Evolutionary conservation across 2,797 vertebrate species (phyloP), one percentile per base, ranked within the genome.

Genomic region (Lepilemur ruficaudatus): DNA sequence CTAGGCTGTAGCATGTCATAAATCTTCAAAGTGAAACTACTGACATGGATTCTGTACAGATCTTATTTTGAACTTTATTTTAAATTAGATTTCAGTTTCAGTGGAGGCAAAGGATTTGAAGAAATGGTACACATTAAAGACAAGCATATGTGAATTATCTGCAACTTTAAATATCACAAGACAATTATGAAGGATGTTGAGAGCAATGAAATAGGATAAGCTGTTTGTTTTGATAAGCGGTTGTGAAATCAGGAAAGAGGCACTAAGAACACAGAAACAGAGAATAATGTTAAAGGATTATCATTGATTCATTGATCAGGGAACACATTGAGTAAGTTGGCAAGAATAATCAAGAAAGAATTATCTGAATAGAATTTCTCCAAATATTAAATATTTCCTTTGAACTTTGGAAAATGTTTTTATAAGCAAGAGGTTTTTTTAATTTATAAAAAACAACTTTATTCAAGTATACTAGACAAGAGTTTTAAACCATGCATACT

Each of bases 81-180:
- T 96, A 96, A 88, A 96, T 93, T 96, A 93, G 83, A 96, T 89
- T 94, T 96, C 32, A 73, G 41, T 96, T 98, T 97, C 75, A 83
- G 11, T 91, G 50, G 28, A 96, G 52, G 23, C n/a, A 89, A 28
- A 93, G 15, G 17, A 79, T 93, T 83, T 94, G 80, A 93, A 57
- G 35, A 96, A 96, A 93, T 73, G 1, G 1, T 15, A 78, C 10
- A 63, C 20, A 67, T 93, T 93, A 79, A 93, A 92, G 65, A 90
- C 30, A 94, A 82, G 5, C 17, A 38, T 93, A 69, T 76, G 55
- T 90, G 83, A 96, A 94, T 94, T 93, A 93, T 59, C 67, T 91
- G 46, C 61, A 87, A n/a, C 63, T 93, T 97, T 93, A 96, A 93
- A 91, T 90, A 91, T 96, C 89, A 81, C 48, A 90, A 32, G 43